A percentile compares a stretch with the other conserved stretches of the same genome.
Conservation (phyloP, 2,888 invertebrate species). For the Machimus atricapillus region DNA sequence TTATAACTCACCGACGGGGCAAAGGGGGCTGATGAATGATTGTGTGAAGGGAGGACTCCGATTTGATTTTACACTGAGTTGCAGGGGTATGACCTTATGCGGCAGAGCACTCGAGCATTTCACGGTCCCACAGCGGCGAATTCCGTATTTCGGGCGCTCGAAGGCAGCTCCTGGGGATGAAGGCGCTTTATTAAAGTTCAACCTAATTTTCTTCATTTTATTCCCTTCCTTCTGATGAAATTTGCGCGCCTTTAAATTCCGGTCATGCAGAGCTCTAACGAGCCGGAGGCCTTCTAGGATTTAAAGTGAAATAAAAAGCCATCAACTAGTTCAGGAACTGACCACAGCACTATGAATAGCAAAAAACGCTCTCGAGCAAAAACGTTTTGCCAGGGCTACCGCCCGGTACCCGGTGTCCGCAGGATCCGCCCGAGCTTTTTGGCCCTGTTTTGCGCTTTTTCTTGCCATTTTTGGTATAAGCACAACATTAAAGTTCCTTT, state of each 20-base stretch:
- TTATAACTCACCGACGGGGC: background rate
- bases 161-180: background rate
- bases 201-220: background rate
- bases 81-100: background rate
- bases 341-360: background rate
- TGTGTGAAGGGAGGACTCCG: background rate
- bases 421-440: background rate
- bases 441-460: slow-evolving; percentile 10
- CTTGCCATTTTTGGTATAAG: slow-evolving; percentile 33
- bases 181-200: background rate
- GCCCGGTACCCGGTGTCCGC: background rate
- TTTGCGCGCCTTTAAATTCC: slow-evolving; percentile 24
- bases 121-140: background rate
- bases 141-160: background rate
- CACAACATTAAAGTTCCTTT: slow-evolving; percentile 23
- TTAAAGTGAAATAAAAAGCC: slow-evolving; percentile 28
- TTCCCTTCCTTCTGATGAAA: slow-evolving; percentile 5
- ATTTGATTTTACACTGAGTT: background rate
- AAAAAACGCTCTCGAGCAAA: slow-evolving; percentile 9
- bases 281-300: slow-evolving; percentile 18
- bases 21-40: background rate
- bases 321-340: slow-evolving; percentile 28
- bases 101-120: background rate
- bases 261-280: slow-evolving; percentile 6
- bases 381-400: background rate